These are phyloP conservation scores for Myotis myotis DNA, from an alignment of 2,797 vertebrate species.

Conservation along the genomic window DNA sequence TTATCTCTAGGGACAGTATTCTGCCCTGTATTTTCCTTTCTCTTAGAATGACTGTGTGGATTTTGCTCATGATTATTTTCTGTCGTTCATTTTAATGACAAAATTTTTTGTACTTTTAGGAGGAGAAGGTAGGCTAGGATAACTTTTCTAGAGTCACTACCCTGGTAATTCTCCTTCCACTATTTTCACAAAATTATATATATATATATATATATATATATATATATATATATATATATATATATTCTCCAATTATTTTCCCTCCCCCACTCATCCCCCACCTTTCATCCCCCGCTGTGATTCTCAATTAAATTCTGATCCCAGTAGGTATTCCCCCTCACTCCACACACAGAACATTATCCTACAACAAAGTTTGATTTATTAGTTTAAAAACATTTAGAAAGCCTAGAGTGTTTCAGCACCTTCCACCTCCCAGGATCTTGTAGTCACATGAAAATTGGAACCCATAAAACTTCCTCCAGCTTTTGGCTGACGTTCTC, in stretches of 20 bases:
- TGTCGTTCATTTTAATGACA: slow-evolving; percentile 8
- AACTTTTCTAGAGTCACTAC: not conserved
- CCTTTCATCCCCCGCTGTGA: fast-evolving
- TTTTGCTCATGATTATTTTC: not conserved
- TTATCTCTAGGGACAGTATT: not conserved
- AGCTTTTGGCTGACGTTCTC: not conserved
- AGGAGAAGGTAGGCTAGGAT: not conserved
- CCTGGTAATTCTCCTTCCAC: not conserved
- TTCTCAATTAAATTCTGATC: slow-evolving; percentile 6
- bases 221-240: not conserved
- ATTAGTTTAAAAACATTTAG: not conserved
- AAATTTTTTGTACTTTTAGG: not conserved
- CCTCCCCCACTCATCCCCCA: not conserved
- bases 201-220: too few species aligned
- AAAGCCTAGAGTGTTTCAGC: not conserved
- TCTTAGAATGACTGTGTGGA: not conserved
- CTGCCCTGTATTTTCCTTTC: not conserved
- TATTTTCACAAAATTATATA: not conserved
- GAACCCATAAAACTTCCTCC: not conserved
- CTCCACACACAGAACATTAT: not conserved
- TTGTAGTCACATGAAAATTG: not conserved
- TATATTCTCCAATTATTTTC: not conserved
- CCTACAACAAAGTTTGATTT: not conserved
- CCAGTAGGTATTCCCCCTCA: not conserved
- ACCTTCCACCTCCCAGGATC: not conserved